A percentile compares a stretch with the other conserved stretches of the same genome.
Evolutionary conservation across 2,888 invertebrate genomes (phyloP).

Genomic region (Epinotia nisella): DNA sequence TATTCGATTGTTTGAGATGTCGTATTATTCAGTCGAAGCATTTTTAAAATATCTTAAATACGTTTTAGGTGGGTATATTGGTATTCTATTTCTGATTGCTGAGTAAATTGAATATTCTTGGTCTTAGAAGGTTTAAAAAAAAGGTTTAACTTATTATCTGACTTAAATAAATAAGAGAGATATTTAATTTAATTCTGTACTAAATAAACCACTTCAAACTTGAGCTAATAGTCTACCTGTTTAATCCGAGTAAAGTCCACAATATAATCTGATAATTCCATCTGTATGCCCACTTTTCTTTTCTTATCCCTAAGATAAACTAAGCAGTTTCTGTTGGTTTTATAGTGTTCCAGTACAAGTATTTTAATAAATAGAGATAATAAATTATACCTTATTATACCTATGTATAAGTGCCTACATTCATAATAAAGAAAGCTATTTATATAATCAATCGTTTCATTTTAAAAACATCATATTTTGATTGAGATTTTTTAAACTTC

Average conservation of each 20-base stretch:
- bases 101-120: not conserved
- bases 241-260: not conserved
- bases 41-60: not conserved
- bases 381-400: too few species aligned
- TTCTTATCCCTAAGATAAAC: too few species aligned
- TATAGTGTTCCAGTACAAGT: too few species aligned
- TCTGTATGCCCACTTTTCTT: too few species aligned
- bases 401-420: too few species aligned
- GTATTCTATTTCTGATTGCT: not conserved
- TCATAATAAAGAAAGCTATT: not conserved
- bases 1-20: slow-evolving; percentile 35
- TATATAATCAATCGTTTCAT: not conserved
- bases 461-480: not conserved
- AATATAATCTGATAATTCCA: not conserved
- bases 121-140: too few species aligned
- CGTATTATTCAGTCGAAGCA: slow-evolving; percentile 7
- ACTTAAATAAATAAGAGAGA: too few species aligned
- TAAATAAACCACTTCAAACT: not conserved
- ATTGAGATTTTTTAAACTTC: not conserved
- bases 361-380: too few species aligned
- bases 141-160: too few species aligned
- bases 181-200: too few species aligned
- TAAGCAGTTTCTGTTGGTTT: too few species aligned
- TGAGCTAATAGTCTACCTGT: not conserved
- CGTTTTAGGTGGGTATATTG: not conserved